Evolutionary conservation across 2,113 vertebrate species (phyloP).

Genomic region (Aegithalos caudatus): DNA sequence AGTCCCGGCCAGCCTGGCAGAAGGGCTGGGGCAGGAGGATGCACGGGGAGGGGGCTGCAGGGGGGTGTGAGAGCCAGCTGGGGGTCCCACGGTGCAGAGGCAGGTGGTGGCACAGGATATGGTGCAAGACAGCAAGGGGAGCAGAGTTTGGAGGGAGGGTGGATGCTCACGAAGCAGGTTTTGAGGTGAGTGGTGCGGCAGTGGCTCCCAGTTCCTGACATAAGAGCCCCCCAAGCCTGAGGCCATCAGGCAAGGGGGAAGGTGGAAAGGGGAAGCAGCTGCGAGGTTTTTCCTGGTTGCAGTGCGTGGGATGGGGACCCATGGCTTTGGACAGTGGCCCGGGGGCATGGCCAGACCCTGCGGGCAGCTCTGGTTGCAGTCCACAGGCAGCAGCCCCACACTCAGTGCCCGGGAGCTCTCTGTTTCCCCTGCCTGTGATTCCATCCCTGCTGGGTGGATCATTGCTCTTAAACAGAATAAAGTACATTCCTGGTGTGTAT

Average conservation of each 20-base stretch:
- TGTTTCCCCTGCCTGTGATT: not conserved
- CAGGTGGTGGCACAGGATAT: rapidly evolving
- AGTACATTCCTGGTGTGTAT: not conserved
- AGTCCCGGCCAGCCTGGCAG: rapidly evolving
- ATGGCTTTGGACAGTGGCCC: not conserved
- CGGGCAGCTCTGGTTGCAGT: rapidly evolving
- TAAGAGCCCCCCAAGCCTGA: not conserved
- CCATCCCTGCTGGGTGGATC: not conserved
- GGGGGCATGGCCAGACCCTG: not conserved
- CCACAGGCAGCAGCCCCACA: not conserved
- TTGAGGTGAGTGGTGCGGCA: not conserved
- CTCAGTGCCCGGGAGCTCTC: not conserved
- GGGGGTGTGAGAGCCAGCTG: rapidly evolving
- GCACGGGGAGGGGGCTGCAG: rapidly evolving
- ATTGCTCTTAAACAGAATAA: not conserved
- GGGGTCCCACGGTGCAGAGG: rapidly evolving
- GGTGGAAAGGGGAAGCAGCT: slow-evolving; percentile 28
- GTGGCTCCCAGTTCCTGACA: rapidly evolving
- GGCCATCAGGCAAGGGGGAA: not conserved
- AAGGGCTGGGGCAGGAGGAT: not conserved
- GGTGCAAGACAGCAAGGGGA: not conserved
- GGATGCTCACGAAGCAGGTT: rapidly evolving
- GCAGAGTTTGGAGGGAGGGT: not conserved
- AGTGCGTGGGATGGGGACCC: rapidly evolving
- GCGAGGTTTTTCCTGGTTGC: not conserved